Evolutionary conservation across 2,888 invertebrate species (phyloP).

Genomic region (Cephus sareptanus): DNA sequence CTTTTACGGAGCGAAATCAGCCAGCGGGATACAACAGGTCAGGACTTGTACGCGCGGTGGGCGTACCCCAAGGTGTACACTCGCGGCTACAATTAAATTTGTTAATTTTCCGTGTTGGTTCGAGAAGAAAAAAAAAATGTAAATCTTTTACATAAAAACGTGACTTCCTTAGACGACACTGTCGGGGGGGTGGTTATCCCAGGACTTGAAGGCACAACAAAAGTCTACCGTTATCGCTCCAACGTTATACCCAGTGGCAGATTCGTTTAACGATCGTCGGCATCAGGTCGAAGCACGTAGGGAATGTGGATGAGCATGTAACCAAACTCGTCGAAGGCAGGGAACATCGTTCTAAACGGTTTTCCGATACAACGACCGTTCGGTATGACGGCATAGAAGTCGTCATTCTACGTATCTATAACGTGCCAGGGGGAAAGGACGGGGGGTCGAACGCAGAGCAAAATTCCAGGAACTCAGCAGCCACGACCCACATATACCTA

Average conservation of each 20-base stretch:
- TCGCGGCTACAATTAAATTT: neutral
- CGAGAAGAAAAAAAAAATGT: neutral
- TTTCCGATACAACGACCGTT: neutral
- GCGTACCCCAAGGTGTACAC: neutral
- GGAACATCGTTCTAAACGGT: neutral
- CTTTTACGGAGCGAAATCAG: neutral
- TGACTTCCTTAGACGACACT: neutral
- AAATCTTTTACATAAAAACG: neutral
- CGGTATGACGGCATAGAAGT: neutral
- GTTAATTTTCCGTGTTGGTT: neutral
- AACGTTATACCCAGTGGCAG: neutral
- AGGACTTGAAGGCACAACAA: neutral
- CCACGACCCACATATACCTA: neutral
- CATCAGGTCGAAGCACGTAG: neutral
- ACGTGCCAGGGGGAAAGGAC: neutral
- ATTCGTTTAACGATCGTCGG: neutral
- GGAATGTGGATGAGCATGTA: neutral
- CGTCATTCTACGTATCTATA: neutral
- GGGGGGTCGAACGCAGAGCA: neutral
- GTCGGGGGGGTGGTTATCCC: neutral
- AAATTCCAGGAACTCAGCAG: neutral
- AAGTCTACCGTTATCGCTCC: neutral
- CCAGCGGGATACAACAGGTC: neutral
- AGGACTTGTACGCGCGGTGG: neutral
- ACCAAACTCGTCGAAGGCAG: neutral